Evolutionary conservation across 2,797 vertebrate species (phyloP).

Genomic region (Sebastes kiyomatsui): DNA sequence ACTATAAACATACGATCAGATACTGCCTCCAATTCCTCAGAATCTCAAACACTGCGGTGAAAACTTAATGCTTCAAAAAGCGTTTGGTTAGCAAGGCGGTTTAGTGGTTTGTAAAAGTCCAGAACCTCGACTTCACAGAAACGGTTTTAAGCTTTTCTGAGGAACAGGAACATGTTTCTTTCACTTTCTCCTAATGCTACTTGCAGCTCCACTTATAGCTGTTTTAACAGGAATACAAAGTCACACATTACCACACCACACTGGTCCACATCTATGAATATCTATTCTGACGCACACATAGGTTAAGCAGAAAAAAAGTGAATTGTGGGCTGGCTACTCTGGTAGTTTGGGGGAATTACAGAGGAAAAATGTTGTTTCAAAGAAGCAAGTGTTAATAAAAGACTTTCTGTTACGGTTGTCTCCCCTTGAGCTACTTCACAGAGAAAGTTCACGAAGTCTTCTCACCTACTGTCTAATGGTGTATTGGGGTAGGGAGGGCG

Average conservation of each 20-base stretch:
- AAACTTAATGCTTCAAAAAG: not conserved
- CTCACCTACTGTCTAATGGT: not conserved
- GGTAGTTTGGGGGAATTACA: conserved; percentile 14
- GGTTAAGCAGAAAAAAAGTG: not conserved
- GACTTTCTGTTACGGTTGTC: not conserved
- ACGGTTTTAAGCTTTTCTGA: not conserved
- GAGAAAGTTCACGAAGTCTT: not conserved
- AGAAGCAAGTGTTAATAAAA: not conserved
- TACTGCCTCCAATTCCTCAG: not conserved
- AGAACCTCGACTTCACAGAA: not conserved
- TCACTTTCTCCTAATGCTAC: not conserved
- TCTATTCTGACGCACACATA: not conserved
- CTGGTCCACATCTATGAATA: not conserved
- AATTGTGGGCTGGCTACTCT: not conserved
- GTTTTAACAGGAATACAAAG: not conserved
- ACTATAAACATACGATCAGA: not conserved
- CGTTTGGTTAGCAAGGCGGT: not conserved
- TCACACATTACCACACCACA: not conserved
- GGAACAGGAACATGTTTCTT: not conserved
- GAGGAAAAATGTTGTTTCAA: not conserved
- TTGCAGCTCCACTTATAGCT: not conserved
- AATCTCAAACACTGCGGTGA: conserved; percentile 1
- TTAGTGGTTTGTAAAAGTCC: not conserved
- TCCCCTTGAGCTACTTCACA: not conserved
- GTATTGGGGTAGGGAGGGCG: not conserved